Percentiles rank a stretch among this genome's conserved stretches.
These are phyloP conservation scores for Galbula dea DNA, from an alignment of 2,113 vertebrate genomes.

Conservation along the genomic window DNA sequence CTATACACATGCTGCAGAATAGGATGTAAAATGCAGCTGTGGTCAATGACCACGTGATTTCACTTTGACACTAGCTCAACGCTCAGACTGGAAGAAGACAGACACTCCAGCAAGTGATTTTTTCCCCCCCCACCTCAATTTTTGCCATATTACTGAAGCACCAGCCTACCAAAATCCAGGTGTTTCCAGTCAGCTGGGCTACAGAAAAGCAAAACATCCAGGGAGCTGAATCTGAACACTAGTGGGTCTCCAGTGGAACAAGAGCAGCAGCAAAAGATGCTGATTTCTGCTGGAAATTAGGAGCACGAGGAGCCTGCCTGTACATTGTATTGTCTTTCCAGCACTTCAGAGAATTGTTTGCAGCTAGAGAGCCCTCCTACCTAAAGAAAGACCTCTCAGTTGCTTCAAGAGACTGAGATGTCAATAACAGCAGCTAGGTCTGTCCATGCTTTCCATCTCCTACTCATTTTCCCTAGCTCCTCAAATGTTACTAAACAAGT, in stretches of 20 bases:
- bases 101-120: background rate
- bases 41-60: background rate
- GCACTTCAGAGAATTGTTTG: background rate
- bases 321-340: background rate
- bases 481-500: background rate
- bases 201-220: background rate
- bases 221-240: background rate
- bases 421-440: background rate
- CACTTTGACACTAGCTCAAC: background rate
- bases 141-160: background rate
- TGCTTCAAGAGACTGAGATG: background rate
- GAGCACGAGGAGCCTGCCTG: background rate
- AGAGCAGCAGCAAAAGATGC: background rate
- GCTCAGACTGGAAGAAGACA: background rate
- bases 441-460: background rate
- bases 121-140: background rate
- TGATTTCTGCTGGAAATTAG: background rate
- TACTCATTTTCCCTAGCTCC: background rate
- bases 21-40: slow-evolving; percentile 44
- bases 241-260: background rate
- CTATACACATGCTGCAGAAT: background rate
- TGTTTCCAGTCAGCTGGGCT: background rate
- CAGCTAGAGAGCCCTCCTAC: background rate
- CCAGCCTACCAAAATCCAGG: background rate
- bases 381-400: background rate